These are phyloP conservation scores for Ophioderma brevispina DNA, from an alignment of 35 echinoderm and acorn worm species.

Conservation along the genomic window DNA sequence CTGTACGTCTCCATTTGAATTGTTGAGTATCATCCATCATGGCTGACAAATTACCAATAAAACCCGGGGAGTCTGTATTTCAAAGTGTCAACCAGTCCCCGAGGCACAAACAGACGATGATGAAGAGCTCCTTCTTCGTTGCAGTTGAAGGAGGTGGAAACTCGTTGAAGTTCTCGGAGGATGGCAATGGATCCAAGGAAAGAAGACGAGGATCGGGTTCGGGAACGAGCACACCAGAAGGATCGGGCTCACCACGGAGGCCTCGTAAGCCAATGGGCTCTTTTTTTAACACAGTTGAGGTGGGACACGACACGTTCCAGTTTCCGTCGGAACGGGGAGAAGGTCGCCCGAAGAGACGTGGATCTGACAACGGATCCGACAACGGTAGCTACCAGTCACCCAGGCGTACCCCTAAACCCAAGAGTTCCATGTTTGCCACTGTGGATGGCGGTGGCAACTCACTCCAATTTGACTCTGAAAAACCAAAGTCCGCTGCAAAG, in stretches of 20 bases:
- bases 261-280: conserved; percentile 32
- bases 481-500: conserved; percentile 20
- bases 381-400: conserved; percentile 31
- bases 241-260: conserved; percentile 33
- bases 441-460: conserved; percentile 90
- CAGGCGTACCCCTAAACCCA: neutral
- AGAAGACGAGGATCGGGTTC: neutral
- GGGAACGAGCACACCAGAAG: conserved; percentile 12
- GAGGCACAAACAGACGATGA: neutral
- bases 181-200: neutral
- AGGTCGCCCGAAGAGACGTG: neutral
- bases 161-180: conserved; percentile 76
- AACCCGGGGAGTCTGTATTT: conserved; percentile 33
- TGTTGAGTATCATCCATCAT: no score
- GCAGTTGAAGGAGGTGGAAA: conserved; percentile 70
- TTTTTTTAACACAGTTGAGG: conserved; percentile 47
- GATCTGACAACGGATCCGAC: conserved; percentile 1
- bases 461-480: conserved; percentile 70
- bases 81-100: conserved; percentile 51
- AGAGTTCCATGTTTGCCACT: conserved; percentile 60
- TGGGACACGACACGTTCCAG: conserved; percentile 62
- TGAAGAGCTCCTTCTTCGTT: conserved; percentile 67
- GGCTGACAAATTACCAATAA: conserved; percentile 37
- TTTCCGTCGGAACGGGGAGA: conserved; percentile 84
- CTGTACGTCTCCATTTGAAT: no score